These are phyloP conservation scores for Labia minor DNA, from an alignment of 2,888 invertebrate genomes.

Conservation along the genomic window DNA sequence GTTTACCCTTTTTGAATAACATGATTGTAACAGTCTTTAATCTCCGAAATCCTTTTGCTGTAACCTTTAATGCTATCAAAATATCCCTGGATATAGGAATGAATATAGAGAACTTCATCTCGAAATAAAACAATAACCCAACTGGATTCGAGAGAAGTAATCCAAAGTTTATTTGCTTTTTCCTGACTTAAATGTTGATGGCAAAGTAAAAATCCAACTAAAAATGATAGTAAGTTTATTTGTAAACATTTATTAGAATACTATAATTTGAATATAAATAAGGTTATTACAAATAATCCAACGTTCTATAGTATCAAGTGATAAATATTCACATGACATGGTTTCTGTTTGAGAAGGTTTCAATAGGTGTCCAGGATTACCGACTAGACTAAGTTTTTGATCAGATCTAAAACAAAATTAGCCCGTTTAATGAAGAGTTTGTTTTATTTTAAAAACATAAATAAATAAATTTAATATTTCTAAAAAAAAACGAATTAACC, in stretches of 20 bases:
- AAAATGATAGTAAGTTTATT: too few species aligned
- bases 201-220: slow-evolving; percentile 79
- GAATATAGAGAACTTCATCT: slow-evolving; percentile 94
- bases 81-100: slow-evolving; percentile 81
- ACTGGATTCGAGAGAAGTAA: slow-evolving; percentile 79
- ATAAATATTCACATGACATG: slow-evolving; percentile 95
- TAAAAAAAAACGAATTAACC: too few species aligned
- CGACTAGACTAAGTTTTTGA: slow-evolving; percentile 84
- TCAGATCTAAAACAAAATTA: slow-evolving; percentile 49
- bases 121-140: slow-evolving; percentile 92
- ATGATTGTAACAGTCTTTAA: slow-evolving; percentile 87
- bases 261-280: background rate
- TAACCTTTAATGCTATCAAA: slow-evolving; percentile 95
- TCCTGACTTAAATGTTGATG: slow-evolving; percentile 73
- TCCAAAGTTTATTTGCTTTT: slow-evolving; percentile 80
- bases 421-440: too few species aligned
- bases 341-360: slow-evolving; percentile 91
- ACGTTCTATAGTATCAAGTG: slow-evolving; percentile 87
- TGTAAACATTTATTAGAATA: slow-evolving; percentile 18
- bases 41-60: slow-evolving; percentile 82
- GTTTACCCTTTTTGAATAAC: slow-evolving; percentile 74
- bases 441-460: too few species aligned
- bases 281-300: slow-evolving; percentile 73
- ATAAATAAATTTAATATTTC: background rate
- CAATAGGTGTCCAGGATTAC: slow-evolving; percentile 85